Evolutionary conservation across 2,888 invertebrate genomes (phyloP).

Genomic region (Sceliomorpha sp.): DNA sequence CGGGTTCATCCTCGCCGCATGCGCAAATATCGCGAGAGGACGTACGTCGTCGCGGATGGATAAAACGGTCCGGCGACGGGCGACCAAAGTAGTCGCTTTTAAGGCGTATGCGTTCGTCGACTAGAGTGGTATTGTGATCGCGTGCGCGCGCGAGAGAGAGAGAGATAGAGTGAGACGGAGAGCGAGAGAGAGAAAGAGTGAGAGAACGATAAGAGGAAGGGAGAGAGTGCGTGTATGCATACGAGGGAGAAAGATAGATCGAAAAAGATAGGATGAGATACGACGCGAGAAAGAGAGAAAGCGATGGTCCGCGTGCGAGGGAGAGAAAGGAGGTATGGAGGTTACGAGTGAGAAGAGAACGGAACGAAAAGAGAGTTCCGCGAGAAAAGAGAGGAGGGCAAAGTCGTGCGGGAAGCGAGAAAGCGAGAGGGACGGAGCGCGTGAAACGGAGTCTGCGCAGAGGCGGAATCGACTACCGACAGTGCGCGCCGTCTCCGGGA

Average conservation of each 20-base stretch:
- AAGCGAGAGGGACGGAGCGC: conserved; percentile 73
- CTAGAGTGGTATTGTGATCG: conserved; percentile 36
- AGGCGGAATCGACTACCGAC: not conserved
- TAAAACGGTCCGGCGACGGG: conserved; percentile 47
- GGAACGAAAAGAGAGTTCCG: conserved; percentile 4
- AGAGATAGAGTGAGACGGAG: conserved; percentile 13
- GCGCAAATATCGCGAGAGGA: conserved; percentile 6
- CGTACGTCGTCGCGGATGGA: conserved; percentile 34
- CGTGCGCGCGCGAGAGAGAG: conserved; percentile 31
- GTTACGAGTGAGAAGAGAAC: not conserved
- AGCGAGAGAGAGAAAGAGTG: conserved; percentile 11
- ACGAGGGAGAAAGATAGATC: not conserved
- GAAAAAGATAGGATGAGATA: conserved; percentile 13
- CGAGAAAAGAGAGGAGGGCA: not conserved
- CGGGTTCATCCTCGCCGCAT: conserved; percentile 45
- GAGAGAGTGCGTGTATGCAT: not conserved
- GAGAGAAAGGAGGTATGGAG: not conserved
- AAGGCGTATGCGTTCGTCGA: conserved; percentile 35
- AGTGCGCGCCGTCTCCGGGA: conserved; percentile 5
- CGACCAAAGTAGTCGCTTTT: conserved; percentile 44
- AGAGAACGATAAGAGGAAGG: not conserved
- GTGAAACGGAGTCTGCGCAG: conserved; percentile 5
- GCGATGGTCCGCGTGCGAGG: not conserved
- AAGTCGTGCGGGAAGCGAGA: not conserved
- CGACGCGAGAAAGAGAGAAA: conserved; percentile 12